Evolutionary conservation across 1,140 invertebrate genomes (phyloP).

Genomic region (Drusus annulatus): DNA sequence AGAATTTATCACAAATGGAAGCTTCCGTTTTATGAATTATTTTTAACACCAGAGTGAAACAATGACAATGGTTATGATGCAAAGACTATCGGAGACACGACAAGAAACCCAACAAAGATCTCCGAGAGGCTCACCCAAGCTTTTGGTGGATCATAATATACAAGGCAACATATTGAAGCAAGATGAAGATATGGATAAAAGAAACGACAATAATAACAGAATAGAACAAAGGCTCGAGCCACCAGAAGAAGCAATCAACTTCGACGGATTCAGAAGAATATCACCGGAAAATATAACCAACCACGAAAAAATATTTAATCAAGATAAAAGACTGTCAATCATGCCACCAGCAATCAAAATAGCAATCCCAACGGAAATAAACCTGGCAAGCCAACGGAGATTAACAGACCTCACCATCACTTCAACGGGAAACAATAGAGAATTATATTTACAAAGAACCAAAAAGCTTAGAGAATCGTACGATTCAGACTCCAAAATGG

Average conservation of each 20-base stretch:
- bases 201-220: constrained; percentile 60
- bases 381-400: constrained; percentile 48
- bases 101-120: constrained; percentile 58
- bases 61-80: constrained; percentile 71
- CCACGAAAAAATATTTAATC: constrained; percentile 35
- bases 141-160: constrained; percentile 27
- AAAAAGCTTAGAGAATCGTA: constrained; percentile 53
- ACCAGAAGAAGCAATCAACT: constrained; percentile 41
- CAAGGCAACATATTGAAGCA: not conserved
- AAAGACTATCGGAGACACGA: constrained; percentile 63
- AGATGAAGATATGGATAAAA: constrained; percentile 59
- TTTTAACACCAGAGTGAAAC: constrained; percentile 48
- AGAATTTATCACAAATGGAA: no score
- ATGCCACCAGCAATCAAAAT: constrained; percentile 45
- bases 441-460: constrained; percentile 49
- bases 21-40: no score
- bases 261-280: constrained; percentile 51
- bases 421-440: constrained; percentile 34
- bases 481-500: constrained; percentile 52
- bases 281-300: constrained; percentile 40
- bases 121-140: constrained; percentile 46
- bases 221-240: constrained; percentile 45
- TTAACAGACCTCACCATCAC: constrained; percentile 35
- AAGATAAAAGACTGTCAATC: constrained; percentile 26
- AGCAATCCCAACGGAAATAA: constrained; percentile 42